A percentile compares a stretch with the other conserved stretches of the same genome.
These are phyloP conservation scores for Lepetodrilus schrolli DNA, from an alignment of 2,888 invertebrate genomes.

Conservation along the genomic window DNA sequence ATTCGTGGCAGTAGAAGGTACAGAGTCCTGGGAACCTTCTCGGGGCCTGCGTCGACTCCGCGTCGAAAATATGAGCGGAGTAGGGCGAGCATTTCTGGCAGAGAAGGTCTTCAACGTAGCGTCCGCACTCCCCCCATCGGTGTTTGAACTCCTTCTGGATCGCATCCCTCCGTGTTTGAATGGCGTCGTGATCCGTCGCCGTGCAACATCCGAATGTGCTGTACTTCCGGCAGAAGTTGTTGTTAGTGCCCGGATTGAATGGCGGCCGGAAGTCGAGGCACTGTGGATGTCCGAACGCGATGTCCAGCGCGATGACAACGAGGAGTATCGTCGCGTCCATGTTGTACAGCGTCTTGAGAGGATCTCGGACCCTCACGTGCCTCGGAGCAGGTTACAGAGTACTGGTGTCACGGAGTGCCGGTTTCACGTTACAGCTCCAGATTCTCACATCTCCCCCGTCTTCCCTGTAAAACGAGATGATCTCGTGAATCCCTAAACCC, in stretches of 20 bases:
- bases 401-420: too few species aligned
- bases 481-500: too few species aligned
- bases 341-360: not conserved
- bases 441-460: too few species aligned
- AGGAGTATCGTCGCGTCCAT: not conserved
- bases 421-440: too few species aligned
- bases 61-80: constrained; percentile 70
- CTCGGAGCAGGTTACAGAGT: too few species aligned
- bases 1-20: constrained; percentile 51
- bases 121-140: constrained; percentile 51
- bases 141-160: constrained; percentile 39
- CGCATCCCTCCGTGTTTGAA: constrained; percentile 44
- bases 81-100: constrained; percentile 72
- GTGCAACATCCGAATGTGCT: constrained; percentile 69
- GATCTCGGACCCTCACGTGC: too few species aligned
- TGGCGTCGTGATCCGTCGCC: constrained; percentile 42
- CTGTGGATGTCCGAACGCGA: constrained; percentile 58
- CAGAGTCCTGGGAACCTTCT: constrained; percentile 69
- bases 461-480: too few species aligned
- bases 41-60: constrained; percentile 53
- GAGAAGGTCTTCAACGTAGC: constrained; percentile 55
- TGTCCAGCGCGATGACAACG: not conserved
- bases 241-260: constrained; percentile 47
- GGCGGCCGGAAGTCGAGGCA: constrained; percentile 71
- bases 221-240: constrained; percentile 67